Evolutionary conservation across 1,140 invertebrate species (phyloP), one percentile per base, ranked within the genome.

Genomic region (Eueides isabella): DNA sequence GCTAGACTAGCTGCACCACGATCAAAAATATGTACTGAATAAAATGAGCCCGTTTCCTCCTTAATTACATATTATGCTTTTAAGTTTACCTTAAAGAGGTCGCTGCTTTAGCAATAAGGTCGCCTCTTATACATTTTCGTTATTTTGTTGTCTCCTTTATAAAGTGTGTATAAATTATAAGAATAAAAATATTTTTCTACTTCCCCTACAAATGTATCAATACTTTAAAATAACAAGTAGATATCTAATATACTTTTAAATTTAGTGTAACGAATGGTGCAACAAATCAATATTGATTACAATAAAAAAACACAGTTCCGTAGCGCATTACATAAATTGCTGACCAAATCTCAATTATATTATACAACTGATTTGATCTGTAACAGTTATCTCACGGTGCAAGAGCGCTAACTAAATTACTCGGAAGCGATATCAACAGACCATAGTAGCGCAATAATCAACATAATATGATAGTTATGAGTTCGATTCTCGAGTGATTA

Each of bases 271-370:
- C 2, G 9, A 55, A 55, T 55, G 48, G 3, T 55, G 48, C 48
- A 26, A 55, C 11, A 23, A 55, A 55, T 55, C 48, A 55, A 55
- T 55, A 55, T 55, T 55, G 48, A 11, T 55, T 23, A 55, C 19
- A 55, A 26, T 26, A 2, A 33, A 69, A 61, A 55, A 61, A 26
- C 64, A 71, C 48, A 75, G 74, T 85, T 81, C 79, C 84, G 79
- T 75, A 74, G 80, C 74, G 65, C 70, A 67, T 85, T 85, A 78
- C 76, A 85, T 85, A 85, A 84, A 83, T 71, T 71, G 61, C 62
- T 67, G 63, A 75, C 72, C 71, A 71, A 69, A 5, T 26, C 62
- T 67, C 74, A 77, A 67, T 72, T 67, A 61, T 30, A 67, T 72
- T 72, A 72, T 55, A 55, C 48, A 55, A 55, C 71, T 29, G 28